Percentiles rank a stretch among this genome's conserved stretches.
phyloP scores from a whole-genome alignment of 2,113 vertebrate genomes.

The Zosterops lateralis region DNA sequence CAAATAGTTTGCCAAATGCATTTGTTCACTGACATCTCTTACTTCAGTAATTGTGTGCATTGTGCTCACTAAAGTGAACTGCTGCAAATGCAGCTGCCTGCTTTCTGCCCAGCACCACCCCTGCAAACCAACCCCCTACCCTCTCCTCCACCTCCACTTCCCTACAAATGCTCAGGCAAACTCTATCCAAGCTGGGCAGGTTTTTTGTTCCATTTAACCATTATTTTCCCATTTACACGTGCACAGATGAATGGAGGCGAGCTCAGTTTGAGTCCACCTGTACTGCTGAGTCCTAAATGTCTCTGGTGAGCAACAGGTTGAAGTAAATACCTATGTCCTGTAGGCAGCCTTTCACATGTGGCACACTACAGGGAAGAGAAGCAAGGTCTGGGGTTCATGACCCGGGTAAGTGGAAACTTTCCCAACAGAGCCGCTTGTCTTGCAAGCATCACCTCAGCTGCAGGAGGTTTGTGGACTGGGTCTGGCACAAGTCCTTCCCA shows the following conservation, averaged over 20 bases:
- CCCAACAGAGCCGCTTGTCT: no score
- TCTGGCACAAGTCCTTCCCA: not conserved
- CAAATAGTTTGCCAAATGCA: slow-evolving; percentile 34
- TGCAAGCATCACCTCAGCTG: not conserved
- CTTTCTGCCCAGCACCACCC: not conserved
- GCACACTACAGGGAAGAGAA: not conserved
- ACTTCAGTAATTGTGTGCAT: slow-evolving; percentile 2
- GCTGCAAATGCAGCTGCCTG: not conserved
- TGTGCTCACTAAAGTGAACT: not conserved
- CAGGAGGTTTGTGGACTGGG: fast-evolving
- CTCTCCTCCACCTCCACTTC: not conserved
- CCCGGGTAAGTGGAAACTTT: not conserved
- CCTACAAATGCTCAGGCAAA: not conserved
- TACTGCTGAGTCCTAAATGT: not conserved
- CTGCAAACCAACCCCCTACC: not conserved
- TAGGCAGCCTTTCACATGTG: not conserved
- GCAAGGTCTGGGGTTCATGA: not conserved
- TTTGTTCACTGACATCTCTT: slow-evolving; percentile 36
- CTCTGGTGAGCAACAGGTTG: not conserved
- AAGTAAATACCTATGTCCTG: not conserved
- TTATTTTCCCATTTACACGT: not conserved
- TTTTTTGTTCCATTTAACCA: not conserved
- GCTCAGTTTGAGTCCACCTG: not conserved
- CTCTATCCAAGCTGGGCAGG: not conserved
- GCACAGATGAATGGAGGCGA: not conserved